Evolutionary conservation across 2,113 vertebrate genomes (phyloP).

Genomic region (Mormyrus iriodes): DNA sequence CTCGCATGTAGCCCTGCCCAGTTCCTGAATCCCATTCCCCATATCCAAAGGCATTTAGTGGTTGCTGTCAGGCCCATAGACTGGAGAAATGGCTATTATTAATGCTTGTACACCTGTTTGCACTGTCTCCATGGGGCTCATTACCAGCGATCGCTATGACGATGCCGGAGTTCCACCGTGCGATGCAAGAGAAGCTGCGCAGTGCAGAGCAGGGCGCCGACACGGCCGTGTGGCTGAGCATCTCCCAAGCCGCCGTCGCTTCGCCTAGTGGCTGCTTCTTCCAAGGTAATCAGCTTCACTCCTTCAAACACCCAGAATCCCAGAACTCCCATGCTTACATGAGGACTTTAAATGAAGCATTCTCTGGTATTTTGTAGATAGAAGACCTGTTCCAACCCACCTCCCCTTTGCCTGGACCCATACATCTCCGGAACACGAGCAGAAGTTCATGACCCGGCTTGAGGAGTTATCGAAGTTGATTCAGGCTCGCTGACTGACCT

Average conservation of each 20-base stretch:
- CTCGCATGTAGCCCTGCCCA: neutral
- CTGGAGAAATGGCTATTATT: neutral
- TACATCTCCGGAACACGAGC: conserved; percentile 46
- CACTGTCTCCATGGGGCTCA: neutral
- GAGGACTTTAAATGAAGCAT: neutral
- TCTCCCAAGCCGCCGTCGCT: conserved; percentile 40
- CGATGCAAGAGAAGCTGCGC: conserved; percentile 55
- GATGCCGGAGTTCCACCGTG: conserved; percentile 62
- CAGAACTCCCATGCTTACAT: neutral
- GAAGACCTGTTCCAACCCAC: conserved; percentile 47
- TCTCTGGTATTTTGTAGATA: conserved; percentile 49
- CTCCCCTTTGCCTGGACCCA: conserved; percentile 61
- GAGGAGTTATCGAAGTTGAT: conserved; percentile 43
- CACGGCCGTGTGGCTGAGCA: conserved; percentile 55
- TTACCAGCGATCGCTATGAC: conserved; percentile 51
- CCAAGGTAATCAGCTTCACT: conserved; percentile 45
- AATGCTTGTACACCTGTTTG: neutral
- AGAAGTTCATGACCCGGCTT: conserved; percentile 48
- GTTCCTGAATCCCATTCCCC: neutral
- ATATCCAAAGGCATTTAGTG: neutral
- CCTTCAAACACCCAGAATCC: neutral
- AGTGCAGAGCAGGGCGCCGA: conserved; percentile 53
- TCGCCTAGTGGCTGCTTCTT: conserved; percentile 54
- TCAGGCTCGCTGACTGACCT: conserved; percentile 18
- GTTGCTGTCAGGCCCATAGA: neutral